Base-by-base conservation (phyloP, 2,888 invertebrate species). In the Leistus spinibarbis region DNA sequence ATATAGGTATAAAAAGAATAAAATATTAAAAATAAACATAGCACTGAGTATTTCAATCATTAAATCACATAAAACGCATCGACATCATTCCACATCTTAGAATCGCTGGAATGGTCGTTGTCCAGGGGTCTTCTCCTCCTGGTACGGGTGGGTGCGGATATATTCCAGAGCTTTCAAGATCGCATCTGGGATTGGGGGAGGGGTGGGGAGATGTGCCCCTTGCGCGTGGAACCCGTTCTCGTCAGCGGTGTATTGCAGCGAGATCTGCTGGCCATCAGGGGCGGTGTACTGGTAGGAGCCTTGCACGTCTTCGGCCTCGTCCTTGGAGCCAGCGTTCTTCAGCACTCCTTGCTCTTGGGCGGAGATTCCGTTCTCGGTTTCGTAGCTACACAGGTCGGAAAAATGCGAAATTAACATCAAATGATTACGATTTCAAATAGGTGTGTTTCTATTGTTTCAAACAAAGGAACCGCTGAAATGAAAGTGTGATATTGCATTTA, bases 171-270 rank as follows among this genome's bases (percentile, higher is more conserved):
- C 60, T 27, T 27, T 70, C 10, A 64, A 54, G 64, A 75, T 75
- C 19, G 69, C 75, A 0, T 75, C 75, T 20, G 75, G 75, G 20
- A 75, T 75, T 27, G 75, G 75, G 17, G 75, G 75, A 22, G 75
- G 69, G 17, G 75, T 75, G 13, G 75, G 75, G 16, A 75, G 40
- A 63, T 75, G 75, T 23, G 23, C 20, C 7, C 75, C 75, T 54
- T 69, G 84, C 24, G 92, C 89, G 77, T 89, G 90, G 88, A 90
- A 92, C 76, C 93, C 92, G 78, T 91, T 89, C 82, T 92, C 91
- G 79, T 92, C 91, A 78, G 93, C 92, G 75, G 88, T 81, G 84
- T 91, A 93, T 63, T 86, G 84, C 76, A 92, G 82, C n/a, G 85
- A 81, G 79, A 91, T 86, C 13, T 86, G 86, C 60, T 87, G 84